Percentiles rank a stretch among this genome's conserved stretches.
These are phyloP conservation scores for Tachysurus vachellii DNA, from an alignment of 2,113 vertebrate genomes.

Conservation along the genomic window DNA sequence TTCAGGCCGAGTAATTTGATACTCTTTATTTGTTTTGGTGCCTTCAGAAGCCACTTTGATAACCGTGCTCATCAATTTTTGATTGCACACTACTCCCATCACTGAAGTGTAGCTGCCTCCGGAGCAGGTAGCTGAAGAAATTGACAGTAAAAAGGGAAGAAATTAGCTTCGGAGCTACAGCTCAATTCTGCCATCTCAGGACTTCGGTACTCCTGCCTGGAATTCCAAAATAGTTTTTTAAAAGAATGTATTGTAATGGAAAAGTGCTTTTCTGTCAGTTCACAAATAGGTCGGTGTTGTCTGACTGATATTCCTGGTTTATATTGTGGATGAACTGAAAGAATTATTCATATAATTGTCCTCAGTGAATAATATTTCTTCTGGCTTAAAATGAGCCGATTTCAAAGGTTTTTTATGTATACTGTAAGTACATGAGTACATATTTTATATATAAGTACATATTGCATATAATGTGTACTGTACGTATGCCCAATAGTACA, in stretches of 20 bases:
- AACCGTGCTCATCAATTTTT: slow-evolving; percentile 54
- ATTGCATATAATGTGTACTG: too few relatives aligned
- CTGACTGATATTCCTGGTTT: not conserved
- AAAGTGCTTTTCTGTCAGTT: not conserved
- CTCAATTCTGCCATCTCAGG: slow-evolving; percentile 11
- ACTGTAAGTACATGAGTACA: too few relatives aligned
- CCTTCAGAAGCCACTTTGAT: slow-evolving; percentile 47
- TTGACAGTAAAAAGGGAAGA: not conserved
- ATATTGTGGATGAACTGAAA: slow-evolving; percentile 8
- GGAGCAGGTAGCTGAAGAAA: slow-evolving; percentile 19
- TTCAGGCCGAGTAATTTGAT: slow-evolving; percentile 28
- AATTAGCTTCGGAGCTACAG: slow-evolving; percentile 7
- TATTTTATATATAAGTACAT: too few relatives aligned
- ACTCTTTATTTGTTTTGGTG: slow-evolving; percentile 45
- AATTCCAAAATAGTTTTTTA: slow-evolving; percentile 13
- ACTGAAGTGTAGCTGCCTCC: slow-evolving; percentile 24
- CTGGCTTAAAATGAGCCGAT: slow-evolving; percentile 7
- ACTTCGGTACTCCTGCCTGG: slow-evolving; percentile 2
- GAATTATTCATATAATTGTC: slow-evolving; percentile 1
- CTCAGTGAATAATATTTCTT: not conserved
- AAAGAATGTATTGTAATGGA: not conserved
- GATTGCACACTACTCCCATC: slow-evolving; percentile 29
- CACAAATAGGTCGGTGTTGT: not conserved
- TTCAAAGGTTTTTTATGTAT: slow-evolving; percentile 14
- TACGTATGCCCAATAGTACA: too few relatives aligned